Conservation (phyloP, 2,888 invertebrate genomes). For the Dasypogon diadema region DNA sequence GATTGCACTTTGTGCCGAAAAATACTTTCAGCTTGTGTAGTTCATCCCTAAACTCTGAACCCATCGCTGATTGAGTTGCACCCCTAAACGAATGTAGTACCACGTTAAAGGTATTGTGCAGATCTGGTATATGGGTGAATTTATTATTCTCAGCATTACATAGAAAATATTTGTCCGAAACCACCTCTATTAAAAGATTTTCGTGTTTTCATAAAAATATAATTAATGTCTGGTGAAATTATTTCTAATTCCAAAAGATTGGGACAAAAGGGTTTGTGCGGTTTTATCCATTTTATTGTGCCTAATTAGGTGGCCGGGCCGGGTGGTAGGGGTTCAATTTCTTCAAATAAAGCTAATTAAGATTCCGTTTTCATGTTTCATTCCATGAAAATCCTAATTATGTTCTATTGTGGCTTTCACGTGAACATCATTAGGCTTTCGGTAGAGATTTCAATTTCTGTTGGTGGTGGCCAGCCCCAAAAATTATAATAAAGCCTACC, state of each 20-base stretch:
- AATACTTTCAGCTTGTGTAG: too few relatives aligned
- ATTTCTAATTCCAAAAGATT: background rate
- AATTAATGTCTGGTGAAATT: too few relatives aligned
- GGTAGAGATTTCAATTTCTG: slow-evolving; percentile 19
- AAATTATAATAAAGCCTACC: background rate
- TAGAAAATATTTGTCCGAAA: too few relatives aligned
- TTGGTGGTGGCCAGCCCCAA: background rate
- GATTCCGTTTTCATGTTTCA: slow-evolving; percentile 23
- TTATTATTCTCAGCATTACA: too few relatives aligned
- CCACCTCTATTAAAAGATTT: too few relatives aligned
- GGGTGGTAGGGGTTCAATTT: background rate
- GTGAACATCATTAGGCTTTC: slow-evolving; percentile 34
- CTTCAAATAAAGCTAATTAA: slow-evolving; percentile 12
- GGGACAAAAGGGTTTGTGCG: background rate
- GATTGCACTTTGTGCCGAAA: too few relatives aligned
- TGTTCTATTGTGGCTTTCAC: slow-evolving; percentile 22
- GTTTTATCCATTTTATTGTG: slow-evolving; percentile 4
- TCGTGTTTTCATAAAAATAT: too few relatives aligned
- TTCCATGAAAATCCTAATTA: slow-evolving; percentile 29
- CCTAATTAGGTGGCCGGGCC: background rate
- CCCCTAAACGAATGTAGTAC: too few relatives aligned
- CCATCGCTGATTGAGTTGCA: too few relatives aligned
- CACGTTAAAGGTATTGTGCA: too few relatives aligned
- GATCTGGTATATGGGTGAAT: too few relatives aligned
- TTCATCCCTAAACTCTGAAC: too few relatives aligned